Conservation (phyloP, 2,797 vertebrate genomes). For the Luscinia megarhynchos region DNA sequence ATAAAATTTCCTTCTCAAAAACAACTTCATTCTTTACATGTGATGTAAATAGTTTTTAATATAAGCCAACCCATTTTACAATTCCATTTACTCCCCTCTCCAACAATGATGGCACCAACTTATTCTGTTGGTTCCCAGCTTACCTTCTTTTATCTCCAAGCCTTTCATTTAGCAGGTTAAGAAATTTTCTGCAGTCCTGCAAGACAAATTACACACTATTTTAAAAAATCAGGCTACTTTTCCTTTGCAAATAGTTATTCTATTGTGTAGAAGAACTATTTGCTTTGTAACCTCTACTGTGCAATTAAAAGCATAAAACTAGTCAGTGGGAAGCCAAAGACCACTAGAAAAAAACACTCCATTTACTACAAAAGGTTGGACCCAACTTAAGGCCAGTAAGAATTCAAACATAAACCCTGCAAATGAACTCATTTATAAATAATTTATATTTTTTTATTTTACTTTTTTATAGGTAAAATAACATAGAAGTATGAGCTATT, state of each 20-base stretch:
- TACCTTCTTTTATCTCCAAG: conserved; percentile 85
- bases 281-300: not conserved
- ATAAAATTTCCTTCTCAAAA: not conserved
- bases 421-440: not conserved
- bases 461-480: not conserved
- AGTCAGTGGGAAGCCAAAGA: not conserved
- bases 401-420: not conserved
- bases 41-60: fast-evolving
- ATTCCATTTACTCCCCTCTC: not conserved
- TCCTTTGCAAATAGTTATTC: not conserved
- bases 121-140: not conserved
- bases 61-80: not conserved
- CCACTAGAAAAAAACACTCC: not conserved
- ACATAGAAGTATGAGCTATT: not conserved
- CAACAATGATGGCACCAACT: not conserved
- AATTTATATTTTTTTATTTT: not conserved
- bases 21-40: not conserved
- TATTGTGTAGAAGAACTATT: not conserved
- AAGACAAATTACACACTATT: conserved; percentile 41
- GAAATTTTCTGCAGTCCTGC: conserved; percentile 91
- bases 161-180: conserved; percentile 86
- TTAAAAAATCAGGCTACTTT: not conserved
- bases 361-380: not conserved
- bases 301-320: not conserved
- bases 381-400: not conserved